These are phyloP conservation scores for Eristalis arbustorum DNA, from an alignment of 2,888 invertebrate species.

Conservation along the genomic window DNA sequence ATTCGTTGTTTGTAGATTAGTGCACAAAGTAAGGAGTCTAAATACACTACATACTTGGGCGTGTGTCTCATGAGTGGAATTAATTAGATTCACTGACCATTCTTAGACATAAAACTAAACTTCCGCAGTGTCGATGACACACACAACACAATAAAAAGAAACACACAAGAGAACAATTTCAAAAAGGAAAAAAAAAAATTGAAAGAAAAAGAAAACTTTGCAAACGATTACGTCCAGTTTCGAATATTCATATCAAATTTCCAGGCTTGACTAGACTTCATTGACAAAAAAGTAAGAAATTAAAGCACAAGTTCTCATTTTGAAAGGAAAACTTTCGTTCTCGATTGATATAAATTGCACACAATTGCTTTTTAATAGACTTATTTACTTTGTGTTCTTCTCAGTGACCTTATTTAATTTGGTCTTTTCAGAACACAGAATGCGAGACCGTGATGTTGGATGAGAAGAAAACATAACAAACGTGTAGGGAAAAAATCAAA, in stretches of 20 bases:
- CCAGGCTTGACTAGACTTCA: too few relatives aligned
- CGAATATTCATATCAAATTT: too few relatives aligned
- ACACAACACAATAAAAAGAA: neutral
- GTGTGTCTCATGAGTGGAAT: too few relatives aligned
- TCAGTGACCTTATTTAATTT: slow-evolving; percentile 6
- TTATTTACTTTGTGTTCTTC: neutral
- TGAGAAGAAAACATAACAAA: neutral
- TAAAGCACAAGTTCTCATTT: neutral
- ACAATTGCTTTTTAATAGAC: slow-evolving; percentile 22
- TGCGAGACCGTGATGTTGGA: neutral
- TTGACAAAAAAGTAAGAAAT: too few relatives aligned
- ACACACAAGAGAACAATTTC: neutral
- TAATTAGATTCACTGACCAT: too few relatives aligned
- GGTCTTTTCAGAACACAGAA: neutral
- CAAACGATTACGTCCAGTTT: too few relatives aligned
- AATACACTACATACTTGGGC: too few relatives aligned
- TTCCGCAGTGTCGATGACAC: too few relatives aligned
- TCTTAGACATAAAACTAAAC: too few relatives aligned
- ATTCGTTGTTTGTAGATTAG: too few relatives aligned
- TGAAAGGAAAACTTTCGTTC: neutral
- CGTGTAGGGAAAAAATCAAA: neutral
- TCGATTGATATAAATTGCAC: slow-evolving; percentile 18
- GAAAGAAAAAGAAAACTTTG: neutral
- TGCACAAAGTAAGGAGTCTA: too few relatives aligned
- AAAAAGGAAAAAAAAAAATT: too few relatives aligned